Conservation (phyloP, 2,113 vertebrate species). For the Sitta europaea region DNA sequence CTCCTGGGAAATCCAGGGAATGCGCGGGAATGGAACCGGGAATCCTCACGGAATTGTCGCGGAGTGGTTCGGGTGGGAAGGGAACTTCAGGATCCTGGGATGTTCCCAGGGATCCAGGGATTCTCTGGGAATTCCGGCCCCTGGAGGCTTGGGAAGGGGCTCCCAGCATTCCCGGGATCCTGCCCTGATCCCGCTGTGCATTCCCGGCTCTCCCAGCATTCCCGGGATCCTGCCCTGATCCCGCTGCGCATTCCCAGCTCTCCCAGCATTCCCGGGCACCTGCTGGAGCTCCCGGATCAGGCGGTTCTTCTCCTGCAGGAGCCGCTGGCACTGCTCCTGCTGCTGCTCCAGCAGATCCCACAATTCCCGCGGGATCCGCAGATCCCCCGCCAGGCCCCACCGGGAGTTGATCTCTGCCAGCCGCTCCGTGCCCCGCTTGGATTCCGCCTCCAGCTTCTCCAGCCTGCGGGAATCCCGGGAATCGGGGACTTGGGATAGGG, state of each 20-base stretch:
- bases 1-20: neutral
- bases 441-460: neutral
- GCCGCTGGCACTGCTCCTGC: neutral
- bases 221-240: neutral
- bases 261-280: neutral
- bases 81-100: neutral
- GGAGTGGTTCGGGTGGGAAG: neutral
- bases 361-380: neutral
- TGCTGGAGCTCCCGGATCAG: neutral
- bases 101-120: neutral
- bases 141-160: neutral
- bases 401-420: neutral
- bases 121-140: neutral
- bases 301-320: neutral
- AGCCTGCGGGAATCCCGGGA: neutral
- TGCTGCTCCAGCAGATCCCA: neutral
- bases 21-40: accelerated
- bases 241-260: too few relatives aligned
- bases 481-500: neutral
- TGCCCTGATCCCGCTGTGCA: neutral
- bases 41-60: accelerated
- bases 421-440: neutral
- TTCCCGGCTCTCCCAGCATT: neutral
- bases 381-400: neutral
- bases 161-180: neutral